These are phyloP conservation scores for Pseudocheirus occidentalis DNA, from an alignment of 2,797 vertebrate species.

Conservation along the genomic window DNA sequence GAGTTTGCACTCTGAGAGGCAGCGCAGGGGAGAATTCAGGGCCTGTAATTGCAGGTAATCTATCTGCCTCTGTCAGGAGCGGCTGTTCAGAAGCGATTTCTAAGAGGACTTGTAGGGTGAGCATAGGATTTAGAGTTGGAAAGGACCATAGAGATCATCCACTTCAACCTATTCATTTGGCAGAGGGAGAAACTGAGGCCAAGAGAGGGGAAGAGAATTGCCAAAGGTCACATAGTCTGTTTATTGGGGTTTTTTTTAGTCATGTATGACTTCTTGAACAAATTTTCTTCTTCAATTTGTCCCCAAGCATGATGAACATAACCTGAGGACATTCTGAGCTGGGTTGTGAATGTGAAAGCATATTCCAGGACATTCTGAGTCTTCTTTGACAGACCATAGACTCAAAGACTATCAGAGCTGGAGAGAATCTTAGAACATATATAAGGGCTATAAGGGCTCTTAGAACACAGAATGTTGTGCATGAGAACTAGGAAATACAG, in stretches of 20 bases:
- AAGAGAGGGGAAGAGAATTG: background rate
- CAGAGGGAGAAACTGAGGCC: background rate
- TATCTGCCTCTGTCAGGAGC: constrained; percentile 63
- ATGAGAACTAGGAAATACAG: background rate
- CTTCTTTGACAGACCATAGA: background rate
- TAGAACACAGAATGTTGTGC: background rate
- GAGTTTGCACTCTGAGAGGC: constrained; percentile 46
- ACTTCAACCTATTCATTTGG: background rate
- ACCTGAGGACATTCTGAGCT: constrained; percentile 5
- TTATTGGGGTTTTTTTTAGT: background rate
- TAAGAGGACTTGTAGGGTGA: background rate
- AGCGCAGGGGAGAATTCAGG: background rate
- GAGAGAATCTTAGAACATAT: background rate
- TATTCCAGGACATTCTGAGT: background rate
- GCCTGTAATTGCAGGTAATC: constrained; percentile 74
- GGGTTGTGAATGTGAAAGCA: background rate
- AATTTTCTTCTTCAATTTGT: constrained; percentile 55
- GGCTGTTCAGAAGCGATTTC: background rate
- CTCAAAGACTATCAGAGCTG: background rate
- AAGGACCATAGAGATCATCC: background rate
- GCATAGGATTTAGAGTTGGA: background rate
- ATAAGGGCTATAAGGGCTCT: background rate
- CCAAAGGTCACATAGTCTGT: background rate
- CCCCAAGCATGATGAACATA: constrained; percentile 31
- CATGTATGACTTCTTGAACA: constrained; percentile 34